Percentiles rank a stretch among this genome's conserved stretches.
These are phyloP conservation scores for Eulimnadia texana DNA, from an alignment of 1,140 invertebrate species.

Conservation along the genomic window DNA sequence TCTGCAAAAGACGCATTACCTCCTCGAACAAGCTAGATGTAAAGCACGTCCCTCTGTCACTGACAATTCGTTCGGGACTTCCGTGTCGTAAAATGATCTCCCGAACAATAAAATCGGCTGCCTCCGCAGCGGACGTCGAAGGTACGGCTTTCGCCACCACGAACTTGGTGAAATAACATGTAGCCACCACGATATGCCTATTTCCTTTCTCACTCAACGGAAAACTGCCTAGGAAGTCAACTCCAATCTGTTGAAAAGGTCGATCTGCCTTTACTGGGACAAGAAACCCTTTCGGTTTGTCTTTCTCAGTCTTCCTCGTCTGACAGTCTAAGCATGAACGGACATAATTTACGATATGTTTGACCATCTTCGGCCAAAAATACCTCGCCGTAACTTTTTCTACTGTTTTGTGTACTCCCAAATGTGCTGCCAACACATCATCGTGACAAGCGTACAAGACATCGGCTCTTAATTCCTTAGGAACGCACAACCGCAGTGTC, in stretches of 20 bases:
- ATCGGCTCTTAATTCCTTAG: background rate
- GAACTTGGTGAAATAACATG: slow-evolving; percentile 24
- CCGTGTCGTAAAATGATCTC: slow-evolving; percentile 22
- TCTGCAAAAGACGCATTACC: slow-evolving; percentile 8
- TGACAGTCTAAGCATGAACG: background rate
- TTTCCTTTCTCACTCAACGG: too few species aligned
- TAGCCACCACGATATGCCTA: slow-evolving; percentile 22
- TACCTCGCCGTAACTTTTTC: background rate
- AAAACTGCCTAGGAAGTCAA: background rate
- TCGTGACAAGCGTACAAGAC: background rate
- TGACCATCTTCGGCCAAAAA: background rate
- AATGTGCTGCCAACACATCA: background rate
- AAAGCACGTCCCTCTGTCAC: slow-evolving; percentile 22
- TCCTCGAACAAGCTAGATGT: slow-evolving; percentile 11
- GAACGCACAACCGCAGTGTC: background rate
- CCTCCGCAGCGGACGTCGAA: too few species aligned
- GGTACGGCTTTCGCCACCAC: slow-evolving; percentile 20
- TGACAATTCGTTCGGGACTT: slow-evolving; percentile 18
- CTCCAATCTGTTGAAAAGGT: background rate
- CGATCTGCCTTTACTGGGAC: background rate
- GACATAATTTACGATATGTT: background rate
- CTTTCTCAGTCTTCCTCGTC: background rate
- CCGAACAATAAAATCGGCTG: slow-evolving; percentile 16
- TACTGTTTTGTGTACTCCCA: background rate
- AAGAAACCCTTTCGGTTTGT: background rate